phyloP scores from a whole-genome alignment of 1,140 invertebrate species.

The Musca vetustissima region DNA sequence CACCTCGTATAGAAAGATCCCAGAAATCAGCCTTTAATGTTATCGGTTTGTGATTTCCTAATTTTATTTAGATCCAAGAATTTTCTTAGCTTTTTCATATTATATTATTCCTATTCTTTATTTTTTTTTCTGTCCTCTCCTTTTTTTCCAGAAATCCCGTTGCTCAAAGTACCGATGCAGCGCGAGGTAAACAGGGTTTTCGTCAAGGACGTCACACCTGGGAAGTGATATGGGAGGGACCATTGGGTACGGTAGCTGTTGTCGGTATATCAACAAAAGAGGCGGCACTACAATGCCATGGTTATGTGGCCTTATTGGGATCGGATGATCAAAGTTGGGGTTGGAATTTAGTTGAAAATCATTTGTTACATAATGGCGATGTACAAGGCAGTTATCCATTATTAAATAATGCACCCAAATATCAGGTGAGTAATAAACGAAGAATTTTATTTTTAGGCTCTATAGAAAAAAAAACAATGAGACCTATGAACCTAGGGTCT shows the following conservation, averaged over 20 bases:
- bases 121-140: no score
- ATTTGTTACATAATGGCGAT: constrained; percentile 95
- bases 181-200: constrained; percentile 93
- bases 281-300: constrained; percentile 85
- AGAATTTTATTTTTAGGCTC: no score
- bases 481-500: no score
- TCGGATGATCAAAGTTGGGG: constrained; percentile 98
- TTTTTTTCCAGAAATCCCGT: constrained; percentile 77
- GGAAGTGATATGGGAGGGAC: constrained; percentile 99
- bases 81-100: no score
- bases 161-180: constrained; percentile 97
- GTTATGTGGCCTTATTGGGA: constrained; percentile 92
- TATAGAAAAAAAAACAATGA: no score
- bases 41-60: no score
- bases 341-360: constrained; percentile 98
- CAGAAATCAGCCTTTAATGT: no score
- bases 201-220: constrained; percentile 91
- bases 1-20: no score
- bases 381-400: constrained; percentile 93
- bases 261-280: constrained; percentile 95
- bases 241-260: constrained; percentile 92
- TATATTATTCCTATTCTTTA: no score
- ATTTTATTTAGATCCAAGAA: no score
- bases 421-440: constrained; percentile 71
- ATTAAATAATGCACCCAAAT: constrained; percentile 96